Percentiles rank a stretch among this genome's conserved stretches.
phyloP scores from a whole-genome alignment of 1,140 invertebrate genomes.

The Neodiprion virginianus region DNA sequence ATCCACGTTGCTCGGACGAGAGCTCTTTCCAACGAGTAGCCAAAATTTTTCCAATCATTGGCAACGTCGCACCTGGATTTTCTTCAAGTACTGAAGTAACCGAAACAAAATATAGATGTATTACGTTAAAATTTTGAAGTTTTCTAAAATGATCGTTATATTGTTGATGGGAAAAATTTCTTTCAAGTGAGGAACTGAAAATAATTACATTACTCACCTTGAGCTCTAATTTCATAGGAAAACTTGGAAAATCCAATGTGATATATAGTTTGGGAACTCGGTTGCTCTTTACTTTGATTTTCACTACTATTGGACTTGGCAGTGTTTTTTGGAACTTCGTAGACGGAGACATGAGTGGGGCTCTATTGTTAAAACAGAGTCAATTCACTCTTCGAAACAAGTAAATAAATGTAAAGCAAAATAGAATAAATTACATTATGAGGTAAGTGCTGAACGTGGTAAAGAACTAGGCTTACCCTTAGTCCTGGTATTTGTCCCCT shows the following conservation, averaged over 20 bases:
- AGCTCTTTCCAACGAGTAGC: slow-evolving; percentile 54
- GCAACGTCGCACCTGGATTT: slow-evolving; percentile 50
- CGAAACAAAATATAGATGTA: background rate
- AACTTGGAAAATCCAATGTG: slow-evolving; percentile 49
- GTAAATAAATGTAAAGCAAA: slow-evolving; percentile 19
- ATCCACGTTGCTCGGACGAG: slow-evolving; percentile 53
- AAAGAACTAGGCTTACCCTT: slow-evolving; percentile 31
- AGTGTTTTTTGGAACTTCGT: slow-evolving; percentile 10
- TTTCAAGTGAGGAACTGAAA: slow-evolving; percentile 16
- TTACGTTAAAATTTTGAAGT: slow-evolving; percentile 1
- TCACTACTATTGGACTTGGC: background rate
- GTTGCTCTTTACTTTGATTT: slow-evolving; percentile 35
- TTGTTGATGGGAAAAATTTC: slow-evolving; percentile 29
- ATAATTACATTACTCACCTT: slow-evolving; percentile 44
- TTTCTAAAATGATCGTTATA: slow-evolving; percentile 2
- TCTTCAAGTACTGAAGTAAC: slow-evolving; percentile 46
- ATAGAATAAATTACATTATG: slow-evolving; percentile 1
- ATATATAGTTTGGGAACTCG: slow-evolving; percentile 44
- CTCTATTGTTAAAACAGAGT: slow-evolving; percentile 27
- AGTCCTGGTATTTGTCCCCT: slow-evolving; percentile 51
- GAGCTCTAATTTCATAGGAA: slow-evolving; percentile 42
- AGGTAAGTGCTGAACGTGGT: slow-evolving; percentile 17
- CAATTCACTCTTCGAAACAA: slow-evolving; percentile 10
- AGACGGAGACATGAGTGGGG: slow-evolving; percentile 30
- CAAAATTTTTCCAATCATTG: slow-evolving; percentile 51